Evolutionary conservation across 2,113 vertebrate species (phyloP).

Genomic region (Taurulus bubalis): DNA sequence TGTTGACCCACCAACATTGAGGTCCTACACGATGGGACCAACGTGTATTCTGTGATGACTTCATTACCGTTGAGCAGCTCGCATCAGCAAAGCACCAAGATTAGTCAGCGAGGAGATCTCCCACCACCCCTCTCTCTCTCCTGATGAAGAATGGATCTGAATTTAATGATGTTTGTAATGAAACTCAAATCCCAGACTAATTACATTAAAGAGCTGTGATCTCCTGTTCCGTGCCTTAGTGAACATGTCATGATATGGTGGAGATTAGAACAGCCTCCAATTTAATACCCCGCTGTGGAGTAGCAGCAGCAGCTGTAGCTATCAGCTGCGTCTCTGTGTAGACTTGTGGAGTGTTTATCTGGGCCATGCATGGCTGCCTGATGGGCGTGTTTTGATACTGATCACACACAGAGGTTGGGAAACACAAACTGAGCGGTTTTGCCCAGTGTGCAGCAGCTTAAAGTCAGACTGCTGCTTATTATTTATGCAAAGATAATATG

Average conservation of each 20-base stretch:
- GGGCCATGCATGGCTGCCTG: slow-evolving; percentile 45
- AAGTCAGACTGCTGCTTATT: neutral
- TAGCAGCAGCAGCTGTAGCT: slow-evolving; percentile 55
- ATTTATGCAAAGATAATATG: neutral
- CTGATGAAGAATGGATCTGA: slow-evolving; percentile 68
- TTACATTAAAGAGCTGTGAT: slow-evolving; percentile 73
- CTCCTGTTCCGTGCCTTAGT: slow-evolving; percentile 62
- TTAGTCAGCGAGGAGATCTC: slow-evolving; percentile 42
- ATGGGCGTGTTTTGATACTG: slow-evolving; percentile 26
- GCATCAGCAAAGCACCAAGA: slow-evolving; percentile 47
- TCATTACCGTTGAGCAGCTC: slow-evolving; percentile 11
- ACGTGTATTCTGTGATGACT: slow-evolving; percentile 13
- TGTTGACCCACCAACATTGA: neutral
- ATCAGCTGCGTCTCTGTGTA: slow-evolving; percentile 34
- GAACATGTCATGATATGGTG: slow-evolving; percentile 70
- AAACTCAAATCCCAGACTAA: slow-evolving; percentile 74
- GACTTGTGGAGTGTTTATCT: slow-evolving; percentile 53
- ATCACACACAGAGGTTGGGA: slow-evolving; percentile 22
- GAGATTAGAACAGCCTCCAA: slow-evolving; percentile 69
- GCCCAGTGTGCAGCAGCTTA: neutral
- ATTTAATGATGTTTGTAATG: slow-evolving; percentile 75
- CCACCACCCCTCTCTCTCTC: neutral
- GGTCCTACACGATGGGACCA: neutral
- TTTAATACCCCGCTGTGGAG: slow-evolving; percentile 43
- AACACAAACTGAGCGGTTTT: neutral